Evolutionary conservation across 2,113 vertebrate species (phyloP).

Genomic region (Brevimyrus niger): DNA sequence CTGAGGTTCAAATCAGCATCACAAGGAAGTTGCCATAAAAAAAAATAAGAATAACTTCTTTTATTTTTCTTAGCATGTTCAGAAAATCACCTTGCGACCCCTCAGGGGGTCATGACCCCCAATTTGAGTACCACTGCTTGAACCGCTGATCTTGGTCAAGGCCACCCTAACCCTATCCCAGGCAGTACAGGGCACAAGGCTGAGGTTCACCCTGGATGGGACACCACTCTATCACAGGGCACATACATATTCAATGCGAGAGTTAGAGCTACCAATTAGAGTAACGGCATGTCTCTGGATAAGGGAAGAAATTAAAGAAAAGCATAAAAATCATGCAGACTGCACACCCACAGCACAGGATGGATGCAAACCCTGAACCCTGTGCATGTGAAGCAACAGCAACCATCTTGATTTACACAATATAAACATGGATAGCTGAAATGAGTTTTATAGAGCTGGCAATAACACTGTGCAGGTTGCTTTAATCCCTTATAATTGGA

Average conservation of each 20-base stretch:
- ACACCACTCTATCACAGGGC: not conserved
- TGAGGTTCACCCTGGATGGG: not conserved
- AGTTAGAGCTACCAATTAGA: not conserved
- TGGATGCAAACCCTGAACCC: not conserved
- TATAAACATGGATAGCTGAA: not conserved
- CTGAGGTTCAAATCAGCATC: not conserved
- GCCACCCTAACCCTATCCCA: not conserved
- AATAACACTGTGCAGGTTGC: conserved; percentile 3
- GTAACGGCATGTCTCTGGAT: not conserved
- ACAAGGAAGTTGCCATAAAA: not conserved
- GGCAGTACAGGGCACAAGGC: not conserved
- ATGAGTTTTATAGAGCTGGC: not conserved
- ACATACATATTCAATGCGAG: not conserved
- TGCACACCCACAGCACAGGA: not conserved
- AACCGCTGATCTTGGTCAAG: not conserved
- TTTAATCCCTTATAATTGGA: conserved; percentile 15
- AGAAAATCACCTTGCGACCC: not conserved
- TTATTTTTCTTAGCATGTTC: not conserved
- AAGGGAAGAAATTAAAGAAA: not conserved
- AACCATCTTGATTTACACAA: not conserved
- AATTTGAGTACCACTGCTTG: not conserved
- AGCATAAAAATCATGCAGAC: not conserved
- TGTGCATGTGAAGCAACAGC: not conserved
- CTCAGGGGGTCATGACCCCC: not conserved
- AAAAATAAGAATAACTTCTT: not conserved